A percentile compares a stretch with the other conserved stretches of the same genome.
phyloP scores from a whole-genome alignment of 1,140 invertebrate species.

The Oryzaephilus surinamensis region DNA sequence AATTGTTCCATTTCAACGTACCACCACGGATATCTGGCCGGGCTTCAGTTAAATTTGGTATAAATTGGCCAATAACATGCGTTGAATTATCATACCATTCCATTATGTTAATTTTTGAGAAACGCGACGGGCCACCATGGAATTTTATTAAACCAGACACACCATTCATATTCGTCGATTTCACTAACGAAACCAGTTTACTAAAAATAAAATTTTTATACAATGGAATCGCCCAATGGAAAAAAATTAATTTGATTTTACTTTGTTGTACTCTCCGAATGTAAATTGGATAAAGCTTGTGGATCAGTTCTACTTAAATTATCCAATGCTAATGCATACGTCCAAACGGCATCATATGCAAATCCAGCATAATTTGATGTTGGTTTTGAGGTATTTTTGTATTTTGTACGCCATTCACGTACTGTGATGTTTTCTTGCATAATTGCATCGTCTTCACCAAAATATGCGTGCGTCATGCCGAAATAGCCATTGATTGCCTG shows the following conservation, averaged over 20 bases:
- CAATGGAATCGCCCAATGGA: too few relatives aligned
- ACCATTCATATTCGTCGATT: conserved; percentile 58
- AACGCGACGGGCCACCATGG: conserved; percentile 52
- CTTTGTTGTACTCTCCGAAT: conserved; percentile 46
- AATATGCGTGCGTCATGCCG: conserved; percentile 57
- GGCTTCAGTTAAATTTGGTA: conserved; percentile 41
- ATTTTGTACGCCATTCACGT: conserved; percentile 44
- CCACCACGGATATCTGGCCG: conserved; percentile 38
- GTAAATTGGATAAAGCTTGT: conserved; percentile 46
- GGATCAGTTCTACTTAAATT: conserved; percentile 48
- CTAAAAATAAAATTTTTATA: conserved; percentile 31
- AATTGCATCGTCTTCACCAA: conserved; percentile 44
- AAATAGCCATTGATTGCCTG: conserved; percentile 68
- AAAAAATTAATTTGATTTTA: too few relatives aligned
- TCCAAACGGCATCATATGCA: conserved; percentile 78
- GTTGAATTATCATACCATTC: conserved; percentile 52
- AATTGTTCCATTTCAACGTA: conserved; percentile 42
- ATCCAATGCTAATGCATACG: conserved; percentile 63
- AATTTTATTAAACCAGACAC: conserved; percentile 69
- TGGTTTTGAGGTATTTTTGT: conserved; percentile 24
- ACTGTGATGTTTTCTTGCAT: conserved; percentile 60
- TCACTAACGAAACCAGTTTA: conserved; percentile 43
- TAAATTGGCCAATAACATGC: conserved; percentile 50
- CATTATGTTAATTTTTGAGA: conserved; percentile 57
- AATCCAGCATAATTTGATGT: conserved; percentile 59